phyloP scores from a whole-genome alignment of 1,140 invertebrate species.

The Bombus affinis region DNA sequence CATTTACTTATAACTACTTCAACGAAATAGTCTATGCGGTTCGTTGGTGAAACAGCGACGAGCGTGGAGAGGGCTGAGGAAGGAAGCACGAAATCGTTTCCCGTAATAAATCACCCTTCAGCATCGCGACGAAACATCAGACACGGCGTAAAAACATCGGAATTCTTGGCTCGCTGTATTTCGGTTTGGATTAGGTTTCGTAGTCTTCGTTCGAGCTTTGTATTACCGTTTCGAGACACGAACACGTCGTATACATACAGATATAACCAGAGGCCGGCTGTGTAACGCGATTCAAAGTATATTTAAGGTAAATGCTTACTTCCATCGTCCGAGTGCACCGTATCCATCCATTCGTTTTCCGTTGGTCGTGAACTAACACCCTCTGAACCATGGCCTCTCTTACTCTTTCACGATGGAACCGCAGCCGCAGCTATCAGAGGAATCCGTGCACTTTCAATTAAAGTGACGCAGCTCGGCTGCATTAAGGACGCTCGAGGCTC shows the following conservation, averaged over 20 bases:
- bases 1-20: constrained; percentile 1
- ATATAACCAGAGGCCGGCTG: neutral
- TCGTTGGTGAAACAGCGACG: neutral
- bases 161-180: constrained; percentile 1
- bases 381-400: neutral
- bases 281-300: constrained; percentile 43
- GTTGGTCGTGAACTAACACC: neutral
- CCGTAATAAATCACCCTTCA: constrained; percentile 8
- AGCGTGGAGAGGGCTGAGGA: neutral
- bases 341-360: neutral
- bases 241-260: too few species aligned
- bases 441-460: constrained; percentile 72
- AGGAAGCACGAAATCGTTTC: constrained; percentile 5
- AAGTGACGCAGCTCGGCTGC: constrained; percentile 58
- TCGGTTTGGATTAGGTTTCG: neutral
- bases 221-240: neutral
- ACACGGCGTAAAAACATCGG: neutral
- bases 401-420: constrained; percentile 37
- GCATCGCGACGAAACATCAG: neutral
- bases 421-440: constrained; percentile 53
- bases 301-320: constrained; percentile 55
- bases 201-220: neutral
- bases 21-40: neutral
- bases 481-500: constrained; percentile 59
- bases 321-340: neutral